Percentiles rank a stretch among this genome's conserved stretches.
Evolutionary conservation across 2,888 invertebrate genomes (phyloP).

Genomic region (Drosophila multiciliata): DNA sequence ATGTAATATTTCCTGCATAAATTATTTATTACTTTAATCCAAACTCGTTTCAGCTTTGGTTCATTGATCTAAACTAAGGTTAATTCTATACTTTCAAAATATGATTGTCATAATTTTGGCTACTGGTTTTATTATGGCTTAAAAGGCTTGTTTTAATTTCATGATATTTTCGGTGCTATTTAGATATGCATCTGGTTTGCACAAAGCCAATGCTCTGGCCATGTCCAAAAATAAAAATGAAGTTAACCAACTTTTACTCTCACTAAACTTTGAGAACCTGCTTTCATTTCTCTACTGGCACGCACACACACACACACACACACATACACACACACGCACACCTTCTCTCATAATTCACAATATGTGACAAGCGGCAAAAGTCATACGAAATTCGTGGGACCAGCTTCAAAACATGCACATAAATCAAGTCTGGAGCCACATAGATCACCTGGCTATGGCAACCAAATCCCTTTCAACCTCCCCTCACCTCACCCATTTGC

Average conservation of each 20-base stretch:
- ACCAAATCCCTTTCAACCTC: neutral
- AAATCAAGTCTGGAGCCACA: constrained; percentile 58
- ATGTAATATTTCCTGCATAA: neutral
- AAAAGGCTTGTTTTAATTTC: constrained; percentile 29
- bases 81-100: constrained; percentile 1
- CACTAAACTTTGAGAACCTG: constrained; percentile 50
- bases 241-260: constrained; percentile 27
- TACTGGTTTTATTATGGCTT: constrained; percentile 30
- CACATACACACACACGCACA: neutral
- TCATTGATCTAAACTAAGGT: constrained; percentile 32
- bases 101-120: constrained; percentile 29
- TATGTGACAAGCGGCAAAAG: constrained; percentile 53
- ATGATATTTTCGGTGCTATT: constrained; percentile 34
- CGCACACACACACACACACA: constrained; percentile 5
- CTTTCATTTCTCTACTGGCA: constrained; percentile 25
- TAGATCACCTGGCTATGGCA: constrained; percentile 54
- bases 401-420: constrained; percentile 60
- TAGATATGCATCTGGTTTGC: constrained; percentile 48
- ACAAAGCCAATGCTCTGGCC: constrained; percentile 23
- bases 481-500: neutral
- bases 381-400: constrained; percentile 52
- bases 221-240: constrained; percentile 5
- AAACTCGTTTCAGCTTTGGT: constrained; percentile 15
- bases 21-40: neutral
- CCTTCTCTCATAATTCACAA: constrained; percentile 49